Percentiles rank a stretch among this genome's conserved stretches.
Conservation (phyloP, 2,888 invertebrate genomes). For the Desoria tigrina region DNA sequence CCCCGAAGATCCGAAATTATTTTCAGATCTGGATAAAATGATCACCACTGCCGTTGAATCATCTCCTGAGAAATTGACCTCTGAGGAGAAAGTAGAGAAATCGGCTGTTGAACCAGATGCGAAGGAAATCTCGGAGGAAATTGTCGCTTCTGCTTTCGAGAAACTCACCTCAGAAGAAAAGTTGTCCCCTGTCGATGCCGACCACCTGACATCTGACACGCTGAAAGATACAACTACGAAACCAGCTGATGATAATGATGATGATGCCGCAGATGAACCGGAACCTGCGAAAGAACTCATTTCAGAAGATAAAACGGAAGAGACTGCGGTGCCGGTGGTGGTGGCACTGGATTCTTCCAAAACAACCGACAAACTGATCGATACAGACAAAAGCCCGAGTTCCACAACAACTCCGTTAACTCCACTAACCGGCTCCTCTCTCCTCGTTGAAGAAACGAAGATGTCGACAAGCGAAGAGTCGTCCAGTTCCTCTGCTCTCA, state of each 20-base stretch:
- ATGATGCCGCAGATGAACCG: too few species aligned
- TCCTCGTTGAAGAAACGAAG: slow-evolving; percentile 20
- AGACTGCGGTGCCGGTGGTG: background rate
- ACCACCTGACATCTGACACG: slow-evolving; percentile 7
- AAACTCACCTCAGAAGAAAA: slow-evolving; percentile 1
- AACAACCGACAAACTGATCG: background rate
- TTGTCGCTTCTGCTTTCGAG: background rate
- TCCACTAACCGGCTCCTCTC: background rate
- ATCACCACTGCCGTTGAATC: too few species aligned
- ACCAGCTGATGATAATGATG: background rate
- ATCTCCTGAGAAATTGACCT: too few species aligned
- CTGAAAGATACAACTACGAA: slow-evolving; percentile 22
- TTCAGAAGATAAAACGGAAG: too few species aligned
- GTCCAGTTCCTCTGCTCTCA: slow-evolving; percentile 13
- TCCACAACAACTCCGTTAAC: background rate
- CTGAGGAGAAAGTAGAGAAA: slow-evolving; percentile 7
- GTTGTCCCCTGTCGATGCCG: background rate
- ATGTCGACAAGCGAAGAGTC: slow-evolving; percentile 50
- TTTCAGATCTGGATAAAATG: too few species aligned
- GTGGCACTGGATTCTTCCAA: background rate
- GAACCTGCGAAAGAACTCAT: too few species aligned
- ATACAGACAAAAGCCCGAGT: slow-evolving; percentile 13
- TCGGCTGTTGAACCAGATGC: background rate
- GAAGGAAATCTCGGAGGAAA: slow-evolving; percentile 3
- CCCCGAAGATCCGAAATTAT: too few species aligned